Conservation (phyloP, 2,113 vertebrate species). For the Monopterus albus region DNA sequence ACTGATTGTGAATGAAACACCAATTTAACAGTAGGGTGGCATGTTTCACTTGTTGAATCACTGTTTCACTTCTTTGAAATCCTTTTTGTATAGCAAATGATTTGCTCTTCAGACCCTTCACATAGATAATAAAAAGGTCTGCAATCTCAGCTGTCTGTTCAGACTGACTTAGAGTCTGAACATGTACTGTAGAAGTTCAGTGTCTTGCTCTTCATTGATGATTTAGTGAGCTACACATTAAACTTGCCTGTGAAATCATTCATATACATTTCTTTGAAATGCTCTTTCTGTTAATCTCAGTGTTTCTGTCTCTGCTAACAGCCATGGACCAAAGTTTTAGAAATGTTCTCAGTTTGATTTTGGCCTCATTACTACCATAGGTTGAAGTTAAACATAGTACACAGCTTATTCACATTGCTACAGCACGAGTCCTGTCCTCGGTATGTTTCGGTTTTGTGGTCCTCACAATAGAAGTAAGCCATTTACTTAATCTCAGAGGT, state of each 20-base stretch:
- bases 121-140: neutral
- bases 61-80: neutral
- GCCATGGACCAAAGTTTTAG: neutral
- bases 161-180: neutral
- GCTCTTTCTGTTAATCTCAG: neutral
- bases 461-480: neutral
- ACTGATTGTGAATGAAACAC: neutral
- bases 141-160: neutral
- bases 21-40: neutral
- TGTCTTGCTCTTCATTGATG: too few species aligned
- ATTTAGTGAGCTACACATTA: neutral
- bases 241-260: neutral
- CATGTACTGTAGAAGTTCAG: neutral
- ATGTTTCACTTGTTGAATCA: neutral
- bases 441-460: neutral
- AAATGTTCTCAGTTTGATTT: slow-evolving; percentile 4
- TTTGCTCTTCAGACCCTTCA: neutral
- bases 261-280: neutral
- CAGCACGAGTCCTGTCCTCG: too few species aligned
- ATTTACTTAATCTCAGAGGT: neutral
- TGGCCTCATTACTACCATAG: slow-evolving; percentile 9
- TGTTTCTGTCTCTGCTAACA: neutral
- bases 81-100: neutral
- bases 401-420: too few species aligned
- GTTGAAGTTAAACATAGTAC: slow-evolving; percentile 24